Base-by-base conservation (phyloP, 1,140 invertebrate genomes). In the Spodoptera frugiperda region DNA sequence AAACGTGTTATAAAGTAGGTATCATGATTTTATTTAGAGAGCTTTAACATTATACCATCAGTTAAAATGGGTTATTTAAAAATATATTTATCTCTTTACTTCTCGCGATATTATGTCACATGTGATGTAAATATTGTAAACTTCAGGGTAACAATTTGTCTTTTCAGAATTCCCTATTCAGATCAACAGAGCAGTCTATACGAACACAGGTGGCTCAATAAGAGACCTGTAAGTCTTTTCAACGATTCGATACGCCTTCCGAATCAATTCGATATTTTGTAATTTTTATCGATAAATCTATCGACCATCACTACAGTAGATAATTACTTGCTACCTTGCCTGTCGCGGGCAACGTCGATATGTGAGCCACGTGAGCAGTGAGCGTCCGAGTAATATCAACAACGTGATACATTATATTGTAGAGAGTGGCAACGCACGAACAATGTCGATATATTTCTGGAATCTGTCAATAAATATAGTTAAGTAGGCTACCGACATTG, bases 201-300 rank as follows among this genome's bases (percentile, higher is more conserved):
- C 14, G 46, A 72, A 72, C 33, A 72, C 21, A 68, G 33, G 11
- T 25, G 30, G n/a, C 51, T 57, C 39, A 30, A 67, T 11, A 21
- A 14, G 17, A 49, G 17, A 44, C 1, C 51, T 4, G 17, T 17
- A 19, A 19, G 59, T 61, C 30, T 65, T 19, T 21, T 48, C 12
- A 55, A n/a, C 21, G 53, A 55, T 21, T 72, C 53, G 53, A 72
- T 72, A 72, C 57, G 68, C 57, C 17, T 46, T n/a, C 39, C 67
- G 33, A 55, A 72, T 57, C 68, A 72, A 30, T 72, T 57, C 30
- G 53, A 57, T 46, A 25, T 68, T 49, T 49, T 67, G 3, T 21
- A 33, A 11, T 10, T 17, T 15, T 67, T 10, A 68, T 67, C 63
- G 63, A 67, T 67, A 67, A 48, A 67, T n/a, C 17, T 67, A 67